Base-by-base conservation (phyloP, 2,113 vertebrate genomes). In the Haplochromis vanheusdeni region DNA sequence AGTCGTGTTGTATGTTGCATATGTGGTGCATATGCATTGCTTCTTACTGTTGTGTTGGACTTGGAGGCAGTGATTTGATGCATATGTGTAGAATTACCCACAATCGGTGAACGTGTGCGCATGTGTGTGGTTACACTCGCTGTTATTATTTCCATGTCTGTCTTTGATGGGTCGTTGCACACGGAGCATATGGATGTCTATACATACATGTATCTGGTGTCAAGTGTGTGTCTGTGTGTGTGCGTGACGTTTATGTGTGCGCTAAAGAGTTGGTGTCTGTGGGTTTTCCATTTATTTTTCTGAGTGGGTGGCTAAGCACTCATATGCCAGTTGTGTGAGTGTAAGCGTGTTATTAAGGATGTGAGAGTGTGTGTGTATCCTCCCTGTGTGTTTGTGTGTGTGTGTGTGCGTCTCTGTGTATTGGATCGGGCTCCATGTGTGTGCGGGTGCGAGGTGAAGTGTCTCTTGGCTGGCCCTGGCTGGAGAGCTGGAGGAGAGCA, bases 401-500 rank as follows among this genome's bases (percentile, higher is more conserved):
- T 19, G 87, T 88, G 89, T 90, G 88, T 86, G 89, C 35, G 91
- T 89, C 80, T 87, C 77, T 93, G 91, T 84, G 93, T 92, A 91
- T 91, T 94, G 94, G 93, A 90, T 90, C 65, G 14, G 91, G 87
- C 89, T 94, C 94, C 95, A 95, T 95, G 93, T 95, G 95, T 96
- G 93, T 94, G 95, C 93, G 94, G 96, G 95, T 96, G 96, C 94
- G 93, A 96, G 94, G 91, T 97, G 95, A 96, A 94, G 94, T 90
- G 94, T 94, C 93, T 94, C 92, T 95, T 95, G 95, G 93, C 95
- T 95, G 92, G 93, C 95, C 94, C 92, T 92, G 92, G 94, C 88
- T 93, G 87, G 88, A 92, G 94, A 94, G 94, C 92, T 94, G 91
- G 94, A 94, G 91, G 91, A 91, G 95, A 94, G 93, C 93, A 91